Conservation (phyloP, 1,140 invertebrate genomes). For the Ctenoplectra terminalis region DNA sequence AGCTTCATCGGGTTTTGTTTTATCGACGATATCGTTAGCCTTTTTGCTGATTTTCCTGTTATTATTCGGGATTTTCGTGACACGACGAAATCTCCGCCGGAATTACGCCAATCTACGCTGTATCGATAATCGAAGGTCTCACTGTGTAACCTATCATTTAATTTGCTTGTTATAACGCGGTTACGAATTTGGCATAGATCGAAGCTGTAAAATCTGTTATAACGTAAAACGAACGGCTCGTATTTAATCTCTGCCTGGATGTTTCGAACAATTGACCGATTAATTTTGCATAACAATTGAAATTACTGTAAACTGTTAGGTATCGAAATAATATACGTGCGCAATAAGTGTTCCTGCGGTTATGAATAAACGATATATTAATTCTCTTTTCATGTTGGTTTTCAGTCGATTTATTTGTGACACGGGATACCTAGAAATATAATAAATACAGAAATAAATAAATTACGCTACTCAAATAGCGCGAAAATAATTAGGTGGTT, state of each 20-base stretch:
- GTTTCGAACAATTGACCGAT: background rate
- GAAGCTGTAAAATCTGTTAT: background rate
- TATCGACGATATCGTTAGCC: conserved; percentile 3
- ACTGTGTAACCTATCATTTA: background rate
- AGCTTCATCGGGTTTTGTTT: conserved; percentile 5
- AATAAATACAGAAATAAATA: no score
- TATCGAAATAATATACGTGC: no score
- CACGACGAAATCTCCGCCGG: background rate
- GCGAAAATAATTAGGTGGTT: no score
- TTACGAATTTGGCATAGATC: background rate
- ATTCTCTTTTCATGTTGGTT: no score
- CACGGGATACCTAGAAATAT: no score
- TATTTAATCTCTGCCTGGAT: background rate
- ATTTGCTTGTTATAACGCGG: conserved; percentile 12
- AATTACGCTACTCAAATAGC: no score
- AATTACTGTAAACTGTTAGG: background rate
- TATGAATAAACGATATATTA: no score
- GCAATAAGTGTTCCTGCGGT: no score
- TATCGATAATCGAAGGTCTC: conserved; percentile 2
- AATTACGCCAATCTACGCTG: background rate
- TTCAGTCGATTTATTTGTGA: no score
- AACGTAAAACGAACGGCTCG: background rate
- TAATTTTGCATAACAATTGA: background rate
- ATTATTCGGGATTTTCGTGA: conserved; percentile 1
- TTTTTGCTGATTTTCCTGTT: background rate